These are phyloP conservation scores for Theonella swinhoei DNA, from an alignment of 37 sponge, comb jelly and placozoan species.

Conservation along the genomic window DNA sequence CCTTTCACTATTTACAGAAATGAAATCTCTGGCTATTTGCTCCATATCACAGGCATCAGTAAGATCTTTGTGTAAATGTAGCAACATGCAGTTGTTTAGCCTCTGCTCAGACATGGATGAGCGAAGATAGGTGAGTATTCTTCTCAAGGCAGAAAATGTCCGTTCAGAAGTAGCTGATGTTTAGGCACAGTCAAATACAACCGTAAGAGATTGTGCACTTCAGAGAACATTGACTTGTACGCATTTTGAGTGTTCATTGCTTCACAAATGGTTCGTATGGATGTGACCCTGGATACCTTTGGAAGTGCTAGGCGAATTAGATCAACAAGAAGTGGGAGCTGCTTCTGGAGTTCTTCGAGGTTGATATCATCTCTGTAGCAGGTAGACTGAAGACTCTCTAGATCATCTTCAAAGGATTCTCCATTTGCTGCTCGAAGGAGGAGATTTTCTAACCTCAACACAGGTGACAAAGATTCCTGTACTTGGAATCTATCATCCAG, in stretches of 20 bases:
- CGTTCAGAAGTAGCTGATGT: background rate
- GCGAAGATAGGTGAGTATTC: no score
- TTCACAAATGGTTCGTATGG: conserved; percentile 23
- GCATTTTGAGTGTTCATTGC: conserved; percentile 8
- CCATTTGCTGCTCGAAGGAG: conserved; percentile 8
- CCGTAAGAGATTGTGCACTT: background rate
- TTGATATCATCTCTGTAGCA: background rate
- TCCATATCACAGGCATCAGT: no score
- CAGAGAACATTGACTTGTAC: background rate
- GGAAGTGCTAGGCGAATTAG: conserved; percentile 5
- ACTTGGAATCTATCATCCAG: conserved; percentile 54
- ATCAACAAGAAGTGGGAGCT: conserved; percentile 13
- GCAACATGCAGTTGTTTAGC: no score
- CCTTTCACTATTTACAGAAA: no score
- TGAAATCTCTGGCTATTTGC: no score
- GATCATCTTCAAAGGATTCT: background rate
- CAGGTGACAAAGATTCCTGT: conserved; percentile 15
- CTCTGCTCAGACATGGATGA: no score
- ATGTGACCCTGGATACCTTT: background rate
- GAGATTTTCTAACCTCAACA: conserved; percentile 19
- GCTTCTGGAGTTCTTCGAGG: background rate
- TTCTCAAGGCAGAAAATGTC: background rate
- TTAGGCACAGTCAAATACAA: background rate
- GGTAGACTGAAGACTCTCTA: background rate
- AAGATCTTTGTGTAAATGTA: no score